Conservation (phyloP, 2,113 vertebrate genomes). For the Ciconia maguari region DNA sequence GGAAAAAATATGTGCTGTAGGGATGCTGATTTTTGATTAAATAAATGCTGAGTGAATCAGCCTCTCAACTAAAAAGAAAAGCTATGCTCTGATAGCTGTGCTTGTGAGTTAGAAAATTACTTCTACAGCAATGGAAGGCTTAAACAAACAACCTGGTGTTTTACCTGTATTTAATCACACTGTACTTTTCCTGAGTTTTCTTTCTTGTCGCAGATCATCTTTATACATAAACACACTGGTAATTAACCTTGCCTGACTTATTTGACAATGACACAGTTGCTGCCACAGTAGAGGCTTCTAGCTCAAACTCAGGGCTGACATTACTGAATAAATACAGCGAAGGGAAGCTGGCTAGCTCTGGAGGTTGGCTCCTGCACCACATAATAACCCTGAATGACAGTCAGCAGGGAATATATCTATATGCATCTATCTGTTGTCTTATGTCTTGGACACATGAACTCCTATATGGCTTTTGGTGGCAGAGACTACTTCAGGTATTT, state of each 20-base stretch:
- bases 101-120: neutral
- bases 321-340: neutral
- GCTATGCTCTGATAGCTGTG: neutral
- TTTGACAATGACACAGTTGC: neutral
- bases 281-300: neutral
- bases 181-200: neutral
- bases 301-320: neutral
- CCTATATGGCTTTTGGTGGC: neutral
- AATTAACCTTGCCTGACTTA: conserved; percentile 2
- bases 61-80: neutral
- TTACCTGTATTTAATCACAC: neutral
- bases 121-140: neutral
- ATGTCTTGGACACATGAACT: neutral
- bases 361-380: neutral
- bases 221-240: neutral
- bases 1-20: neutral
- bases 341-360: neutral
- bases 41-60: neutral
- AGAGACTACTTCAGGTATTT: neutral
- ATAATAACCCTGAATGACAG: neutral
- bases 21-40: conserved; percentile 16
- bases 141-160: neutral
- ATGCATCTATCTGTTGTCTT: neutral
- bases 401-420: neutral
- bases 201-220: neutral